Percentiles rank a stretch among this genome's conserved stretches.
Evolutionary conservation across 2,797 vertebrate species (phyloP).

Genomic region (Anabacerthia variegaticeps): DNA sequence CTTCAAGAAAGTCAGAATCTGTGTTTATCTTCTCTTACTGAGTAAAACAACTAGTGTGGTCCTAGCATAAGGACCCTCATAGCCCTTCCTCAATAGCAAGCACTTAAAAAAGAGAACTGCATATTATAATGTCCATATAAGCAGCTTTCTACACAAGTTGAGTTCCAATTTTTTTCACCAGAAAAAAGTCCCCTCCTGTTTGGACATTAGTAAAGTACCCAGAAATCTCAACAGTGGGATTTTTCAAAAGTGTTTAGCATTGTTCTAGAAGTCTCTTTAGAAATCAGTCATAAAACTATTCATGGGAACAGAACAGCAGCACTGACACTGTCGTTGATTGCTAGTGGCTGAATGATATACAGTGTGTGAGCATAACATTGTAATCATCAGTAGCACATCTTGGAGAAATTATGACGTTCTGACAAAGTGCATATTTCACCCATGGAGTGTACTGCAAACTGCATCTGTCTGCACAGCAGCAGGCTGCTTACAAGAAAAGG

Average conservation of each 20-base stretch:
- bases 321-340: neutral
- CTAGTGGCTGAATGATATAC: slow-evolving; percentile 19
- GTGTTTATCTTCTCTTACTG: neutral
- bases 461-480: neutral
- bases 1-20: neutral
- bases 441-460: neutral
- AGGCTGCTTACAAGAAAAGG: neutral
- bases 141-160: neutral
- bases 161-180: neutral
- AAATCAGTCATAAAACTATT: neutral
- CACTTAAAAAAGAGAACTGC: neutral
- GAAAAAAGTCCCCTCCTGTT: neutral
- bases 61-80: neutral
- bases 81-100: neutral
- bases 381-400: slow-evolving; percentile 21
- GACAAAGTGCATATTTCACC: neutral
- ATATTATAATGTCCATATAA: neutral
- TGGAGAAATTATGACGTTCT: neutral
- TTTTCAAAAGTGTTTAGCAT: neutral
- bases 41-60: neutral
- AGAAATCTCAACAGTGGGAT: neutral
- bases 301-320: neutral
- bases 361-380: slow-evolving; percentile 6
- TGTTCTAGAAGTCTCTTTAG: neutral
- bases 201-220: neutral